Conservation (phyloP, 2,113 vertebrate species). For the Microtus oregoni region DNA sequence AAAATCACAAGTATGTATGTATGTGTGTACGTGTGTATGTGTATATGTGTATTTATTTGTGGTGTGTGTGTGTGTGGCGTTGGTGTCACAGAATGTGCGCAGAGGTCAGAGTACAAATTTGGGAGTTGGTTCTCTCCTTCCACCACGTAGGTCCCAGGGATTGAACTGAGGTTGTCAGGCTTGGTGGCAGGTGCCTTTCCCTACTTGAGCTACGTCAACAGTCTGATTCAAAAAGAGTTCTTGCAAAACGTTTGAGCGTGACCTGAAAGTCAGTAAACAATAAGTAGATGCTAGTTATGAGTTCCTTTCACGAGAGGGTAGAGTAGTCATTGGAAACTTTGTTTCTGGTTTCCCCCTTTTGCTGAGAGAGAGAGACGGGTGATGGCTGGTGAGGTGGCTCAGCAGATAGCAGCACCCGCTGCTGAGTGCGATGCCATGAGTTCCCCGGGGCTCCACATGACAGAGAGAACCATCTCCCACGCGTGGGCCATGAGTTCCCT, state of each 20-base stretch:
- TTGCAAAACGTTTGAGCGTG: conserved; percentile 1
- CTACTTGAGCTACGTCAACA: neutral
- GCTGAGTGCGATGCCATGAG: neutral
- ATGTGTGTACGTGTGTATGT: neutral
- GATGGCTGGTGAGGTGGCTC: neutral
- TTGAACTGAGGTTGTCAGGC: neutral
- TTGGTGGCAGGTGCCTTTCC: neutral
- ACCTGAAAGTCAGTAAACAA: neutral
- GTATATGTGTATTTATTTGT: neutral
- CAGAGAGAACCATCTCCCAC: too few relatives aligned
- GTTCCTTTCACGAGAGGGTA: neutral
- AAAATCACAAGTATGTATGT: too few relatives aligned
- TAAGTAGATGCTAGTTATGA: conserved; percentile 27
- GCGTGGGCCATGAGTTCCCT: too few relatives aligned
- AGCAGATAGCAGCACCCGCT: neutral
- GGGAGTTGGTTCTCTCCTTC: neutral
- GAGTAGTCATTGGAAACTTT: neutral
- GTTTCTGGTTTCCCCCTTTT: neutral
- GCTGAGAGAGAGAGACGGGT: neutral
- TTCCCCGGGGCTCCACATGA: neutral
- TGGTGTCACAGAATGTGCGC: neutral
- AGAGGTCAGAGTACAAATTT: neutral
- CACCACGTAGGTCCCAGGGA: neutral
- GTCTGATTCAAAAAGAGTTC: neutral
- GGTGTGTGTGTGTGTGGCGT: neutral